Evolutionary conservation across 2,113 vertebrate species (phyloP).

Genomic region (Orthonyx spaldingii): DNA sequence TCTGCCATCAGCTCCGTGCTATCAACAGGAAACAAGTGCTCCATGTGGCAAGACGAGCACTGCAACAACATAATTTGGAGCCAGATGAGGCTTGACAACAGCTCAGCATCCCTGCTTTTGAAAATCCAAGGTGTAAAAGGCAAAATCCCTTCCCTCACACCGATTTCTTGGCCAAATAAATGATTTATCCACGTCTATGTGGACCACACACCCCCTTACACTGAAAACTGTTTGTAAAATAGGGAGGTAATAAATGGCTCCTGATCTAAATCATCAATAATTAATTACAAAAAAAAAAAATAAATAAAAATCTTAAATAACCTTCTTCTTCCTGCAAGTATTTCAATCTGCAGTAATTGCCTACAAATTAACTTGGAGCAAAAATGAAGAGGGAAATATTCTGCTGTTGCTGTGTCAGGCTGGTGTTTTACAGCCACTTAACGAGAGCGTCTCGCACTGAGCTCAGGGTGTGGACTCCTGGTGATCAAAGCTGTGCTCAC

Average conservation of each 20-base stretch:
- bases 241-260: conserved; percentile 58
- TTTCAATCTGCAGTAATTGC: conserved; percentile 60
- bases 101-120: background rate
- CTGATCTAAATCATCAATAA: conserved; percentile 65
- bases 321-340: conserved; percentile 59
- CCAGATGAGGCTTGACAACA: background rate
- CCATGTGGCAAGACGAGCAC: background rate
- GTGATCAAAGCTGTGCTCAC: background rate
- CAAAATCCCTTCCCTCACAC: background rate
- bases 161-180: background rate
- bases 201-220: background rate
- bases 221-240: background rate
- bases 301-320: background rate
- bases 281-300: conserved; percentile 4
- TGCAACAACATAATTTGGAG: background rate
- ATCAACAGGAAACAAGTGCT: conserved; percentile 6
- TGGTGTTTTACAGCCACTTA: background rate
- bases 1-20: background rate
- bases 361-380: conserved; percentile 60
- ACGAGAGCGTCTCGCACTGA: background rate
- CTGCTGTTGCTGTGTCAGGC: background rate
- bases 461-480: background rate
- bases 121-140: conserved; percentile 7
- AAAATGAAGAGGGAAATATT: conserved; percentile 30
- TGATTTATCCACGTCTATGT: background rate